Evolutionary conservation across 2,797 vertebrate species (phyloP), one percentile per base, ranked within the genome.

Genomic region (Hoplostethus atlanticus): DNA sequence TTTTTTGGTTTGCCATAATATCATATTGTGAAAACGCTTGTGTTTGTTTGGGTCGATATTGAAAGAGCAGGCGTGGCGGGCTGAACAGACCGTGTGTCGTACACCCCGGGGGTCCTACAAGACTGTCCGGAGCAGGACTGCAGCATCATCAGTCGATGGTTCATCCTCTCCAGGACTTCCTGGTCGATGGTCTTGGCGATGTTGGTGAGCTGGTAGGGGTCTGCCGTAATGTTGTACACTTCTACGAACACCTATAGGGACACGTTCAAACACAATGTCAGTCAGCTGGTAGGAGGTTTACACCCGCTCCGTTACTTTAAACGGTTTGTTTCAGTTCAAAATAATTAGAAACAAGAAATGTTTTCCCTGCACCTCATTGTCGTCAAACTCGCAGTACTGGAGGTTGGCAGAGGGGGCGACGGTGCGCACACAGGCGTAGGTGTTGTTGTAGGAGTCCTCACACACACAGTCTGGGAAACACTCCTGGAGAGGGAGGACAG

Each of bases 381-480:
- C 98, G 65, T 99, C 97, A 58, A 99, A 99, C 74, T 99, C 98
- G 56, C 98, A 99, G 80, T 99, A 99, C 92, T 99, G 98, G 66
- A 99, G 87, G 80, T 99, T 89, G 90, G 93, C 93, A 28, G 92
- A 84, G 0, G 93, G 17, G 2, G 96, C 94, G 34, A 97, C 58
- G 0, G 97, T 99, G 75, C 98, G 95, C 67, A 99, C 97, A 13
- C 98, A 99, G 0, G 98, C 98, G 0, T 99, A 99, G 0, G 98
- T 99, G 90, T 99, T 99, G 90, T 99, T 99, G 63, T 95, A 98
- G 0, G 98, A 94, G 77, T 99, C 98, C 85, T 99, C 98, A 74
- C 98, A 99, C 51, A 99, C 97, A 31, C 98, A 99, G 87, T 99
- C 97, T 16, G 97, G 98, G 86, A 99, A 99, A 89, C 98, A 99